Evolutionary conservation across 2,113 vertebrate genomes (phyloP).

Genomic region (Rana temporaria): DNA sequence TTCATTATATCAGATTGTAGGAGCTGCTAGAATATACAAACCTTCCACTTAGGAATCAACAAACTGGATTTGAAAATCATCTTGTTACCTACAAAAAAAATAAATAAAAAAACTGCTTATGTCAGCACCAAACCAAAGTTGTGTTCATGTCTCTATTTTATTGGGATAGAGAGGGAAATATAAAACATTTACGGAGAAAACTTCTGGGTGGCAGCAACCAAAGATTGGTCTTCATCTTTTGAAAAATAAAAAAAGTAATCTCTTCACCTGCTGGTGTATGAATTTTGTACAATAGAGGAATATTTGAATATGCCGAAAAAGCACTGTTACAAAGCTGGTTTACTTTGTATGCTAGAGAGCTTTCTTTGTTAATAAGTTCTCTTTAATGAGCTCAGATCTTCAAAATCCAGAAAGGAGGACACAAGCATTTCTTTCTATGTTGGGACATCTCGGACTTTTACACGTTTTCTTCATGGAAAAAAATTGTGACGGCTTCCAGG

Average conservation of each 20-base stretch:
- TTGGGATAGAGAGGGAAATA: constrained; percentile 16
- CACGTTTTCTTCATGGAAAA: constrained; percentile 60
- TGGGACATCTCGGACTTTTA: constrained; percentile 1
- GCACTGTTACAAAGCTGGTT: too few relatives aligned
- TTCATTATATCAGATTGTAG: too few relatives aligned
- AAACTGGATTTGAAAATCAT: not conserved
- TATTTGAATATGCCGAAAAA: not conserved
- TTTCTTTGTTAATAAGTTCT: too few relatives aligned
- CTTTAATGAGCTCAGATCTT: constrained; percentile 16
- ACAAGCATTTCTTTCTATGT: constrained; percentile 4
- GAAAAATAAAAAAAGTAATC: not conserved
- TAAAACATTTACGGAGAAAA: constrained; percentile 3
- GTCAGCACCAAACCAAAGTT: not conserved
- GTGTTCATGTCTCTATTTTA: constrained; percentile 12
- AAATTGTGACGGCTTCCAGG: constrained; percentile 48
- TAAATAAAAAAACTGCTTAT: not conserved
- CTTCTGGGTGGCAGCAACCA: not conserved
- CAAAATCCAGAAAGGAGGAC: not conserved
- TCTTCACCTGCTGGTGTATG: not conserved
- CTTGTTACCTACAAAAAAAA: not conserved
- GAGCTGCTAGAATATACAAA: too few relatives aligned
- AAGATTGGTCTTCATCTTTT: not conserved
- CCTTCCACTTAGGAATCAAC: too few relatives aligned
- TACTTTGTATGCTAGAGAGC: not conserved
- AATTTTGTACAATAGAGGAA: too few relatives aligned